Base-by-base conservation (phyloP, 2,797 vertebrate genomes). In the Microctenopoma lineatum region DNA sequence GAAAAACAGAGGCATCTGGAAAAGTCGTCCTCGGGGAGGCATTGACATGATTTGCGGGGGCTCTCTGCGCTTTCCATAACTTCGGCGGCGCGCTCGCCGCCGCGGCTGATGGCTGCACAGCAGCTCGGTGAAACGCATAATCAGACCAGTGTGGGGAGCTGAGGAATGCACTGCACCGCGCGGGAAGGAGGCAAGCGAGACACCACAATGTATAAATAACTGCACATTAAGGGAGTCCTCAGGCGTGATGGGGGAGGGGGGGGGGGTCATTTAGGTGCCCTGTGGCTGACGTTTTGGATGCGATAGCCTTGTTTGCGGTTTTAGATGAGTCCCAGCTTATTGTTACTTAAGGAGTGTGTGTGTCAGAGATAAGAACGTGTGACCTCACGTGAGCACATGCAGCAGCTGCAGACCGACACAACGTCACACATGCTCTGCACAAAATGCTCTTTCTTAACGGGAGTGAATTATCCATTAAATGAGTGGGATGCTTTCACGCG, bases 1-100 rank as follows among this genome's bases (percentile, higher is more conserved):
- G 87, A 91, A 92, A 32, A 93, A 93, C 91, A 92, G 85, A 89
- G 82, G 87, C 92, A 94, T 93, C 93, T 93, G 92, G 89, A 93
- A 84, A 85, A 87, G 70, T 81, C 66, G 59, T 90, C 93, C 93
- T 86, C 64, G 58, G 93, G 90, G 91, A 91, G 59, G 52, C 77
- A 64, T 84, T 84, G 84, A 85, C 83, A 81, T 90, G 87, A 90
- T 92, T 93, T 90, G 87, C 64, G 69, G 84, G 81, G 83, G 83
- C 86, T 84, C 50, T 6, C 66, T 82, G 85, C 61, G 0, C 75
- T 88, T 82, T 57, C 69, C 78, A 47, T 82, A 85, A 87, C 82
- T 82, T 79, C 62, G 69, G 65, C 36, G 57, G 38, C 16, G 46
- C 29, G 8, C 50, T 77, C 5, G 7, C 50, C 7, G 60, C 65